Percentiles rank a stretch among this genome's conserved stretches.
These are phyloP conservation scores for Callimico goeldii DNA, from an alignment of 2,797 vertebrate genomes.

Conservation along the genomic window DNA sequence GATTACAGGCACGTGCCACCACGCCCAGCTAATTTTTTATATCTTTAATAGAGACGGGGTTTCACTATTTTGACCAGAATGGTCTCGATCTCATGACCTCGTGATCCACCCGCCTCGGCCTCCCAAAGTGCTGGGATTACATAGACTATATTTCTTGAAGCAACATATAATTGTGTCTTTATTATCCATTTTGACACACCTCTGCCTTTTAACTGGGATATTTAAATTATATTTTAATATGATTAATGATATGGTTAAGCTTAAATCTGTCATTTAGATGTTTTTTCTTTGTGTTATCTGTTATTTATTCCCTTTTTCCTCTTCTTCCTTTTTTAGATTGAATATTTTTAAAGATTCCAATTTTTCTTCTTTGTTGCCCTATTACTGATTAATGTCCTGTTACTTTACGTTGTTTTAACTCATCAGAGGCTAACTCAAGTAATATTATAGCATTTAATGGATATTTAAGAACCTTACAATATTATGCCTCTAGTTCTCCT, in stretches of 20 bases:
- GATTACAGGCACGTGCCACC: too few relatives aligned
- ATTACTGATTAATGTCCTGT: background rate
- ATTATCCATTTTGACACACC: background rate
- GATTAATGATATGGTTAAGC: background rate
- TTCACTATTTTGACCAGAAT: too few relatives aligned
- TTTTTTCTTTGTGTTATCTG: background rate
- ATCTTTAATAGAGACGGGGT: too few relatives aligned
- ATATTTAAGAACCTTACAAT: background rate
- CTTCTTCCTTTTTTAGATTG: background rate
- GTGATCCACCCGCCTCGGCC: too few relatives aligned
- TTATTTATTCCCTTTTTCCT: background rate
- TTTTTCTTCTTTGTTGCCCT: background rate
- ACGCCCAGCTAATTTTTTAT: too few relatives aligned
- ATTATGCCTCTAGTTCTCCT: background rate
- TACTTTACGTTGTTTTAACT: slow-evolving; percentile 2
- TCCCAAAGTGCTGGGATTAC: too few relatives aligned
- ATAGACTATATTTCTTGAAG: background rate
- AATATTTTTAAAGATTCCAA: background rate
- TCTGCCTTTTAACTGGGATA: background rate
- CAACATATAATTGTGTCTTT: background rate
- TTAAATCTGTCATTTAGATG: background rate
- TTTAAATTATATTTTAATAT: background rate
- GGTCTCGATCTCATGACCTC: too few relatives aligned
- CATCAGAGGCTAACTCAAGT: background rate
- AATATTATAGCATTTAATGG: background rate